Percentiles rank a stretch among this genome's conserved stretches.
These are phyloP conservation scores for Tridacna gigas DNA, from an alignment of 2,888 invertebrate genomes.

Conservation along the genomic window DNA sequence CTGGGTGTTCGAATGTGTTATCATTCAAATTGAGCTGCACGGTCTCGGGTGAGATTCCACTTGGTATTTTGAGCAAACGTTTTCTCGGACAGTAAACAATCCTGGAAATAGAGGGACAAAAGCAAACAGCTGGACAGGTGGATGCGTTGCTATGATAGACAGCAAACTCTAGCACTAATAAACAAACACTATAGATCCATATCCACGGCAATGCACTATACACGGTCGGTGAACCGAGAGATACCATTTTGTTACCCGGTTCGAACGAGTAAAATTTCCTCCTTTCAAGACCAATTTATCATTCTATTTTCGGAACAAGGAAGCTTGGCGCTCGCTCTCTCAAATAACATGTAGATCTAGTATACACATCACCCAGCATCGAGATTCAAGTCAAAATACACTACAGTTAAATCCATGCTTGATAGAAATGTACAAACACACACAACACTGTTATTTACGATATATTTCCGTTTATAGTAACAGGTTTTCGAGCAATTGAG, in stretches of 20 bases:
- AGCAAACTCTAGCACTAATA: conserved; percentile 52
- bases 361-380: conserved; percentile 10
- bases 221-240: not conserved
- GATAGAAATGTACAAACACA: not conserved
- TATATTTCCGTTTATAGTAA: too few species aligned
- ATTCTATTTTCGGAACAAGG: conserved; percentile 13
- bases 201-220: conserved; percentile 10
- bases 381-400: conserved; percentile 11
- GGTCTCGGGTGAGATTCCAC: conserved; percentile 80
- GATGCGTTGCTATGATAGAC: conserved; percentile 39
- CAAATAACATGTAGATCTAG: conserved; percentile 5
- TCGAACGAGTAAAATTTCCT: not conserved
- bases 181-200: conserved; percentile 40
- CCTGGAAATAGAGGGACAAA: conserved; percentile 80
- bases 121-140: conserved; percentile 81
- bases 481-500: too few species aligned
- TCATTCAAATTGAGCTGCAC: conserved; percentile 82
- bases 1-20: conserved; percentile 79
- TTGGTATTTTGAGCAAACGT: conserved; percentile 79
- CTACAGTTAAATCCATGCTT: conserved; percentile 3
- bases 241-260: not conserved
- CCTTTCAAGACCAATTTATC: not conserved
- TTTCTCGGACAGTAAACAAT: conserved; percentile 82
- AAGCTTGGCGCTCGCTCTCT: conserved; percentile 3
- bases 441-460: not conserved